phyloP scores from a whole-genome alignment of 2,888 invertebrate species.

The Melanotus villosus region DNA sequence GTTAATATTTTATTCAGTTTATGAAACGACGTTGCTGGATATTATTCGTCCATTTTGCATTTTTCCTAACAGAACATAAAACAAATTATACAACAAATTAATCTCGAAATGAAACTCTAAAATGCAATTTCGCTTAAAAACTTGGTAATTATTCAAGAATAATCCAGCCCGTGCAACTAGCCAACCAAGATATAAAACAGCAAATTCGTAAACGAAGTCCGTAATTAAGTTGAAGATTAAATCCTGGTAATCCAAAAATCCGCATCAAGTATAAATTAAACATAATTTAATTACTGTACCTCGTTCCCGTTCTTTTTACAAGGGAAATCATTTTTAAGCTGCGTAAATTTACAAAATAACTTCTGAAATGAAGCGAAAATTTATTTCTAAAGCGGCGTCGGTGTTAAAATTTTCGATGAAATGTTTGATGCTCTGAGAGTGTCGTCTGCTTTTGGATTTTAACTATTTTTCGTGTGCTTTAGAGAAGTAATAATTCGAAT shows the following conservation, averaged over 20 bases:
- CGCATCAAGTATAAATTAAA: constrained; percentile 63
- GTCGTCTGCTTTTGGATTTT: too few species aligned
- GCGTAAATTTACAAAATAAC: constrained; percentile 20
- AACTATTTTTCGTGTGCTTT: too few species aligned
- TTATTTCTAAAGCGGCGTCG: not conserved
- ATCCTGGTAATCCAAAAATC: constrained; percentile 64
- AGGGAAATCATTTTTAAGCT: constrained; percentile 27
- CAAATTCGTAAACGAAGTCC: constrained; percentile 62
- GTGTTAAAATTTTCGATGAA: not conserved
- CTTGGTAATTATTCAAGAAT: constrained; percentile 62
- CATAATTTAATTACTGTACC: constrained; percentile 59
- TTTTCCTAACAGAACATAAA: not conserved
- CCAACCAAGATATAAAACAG: constrained; percentile 57
- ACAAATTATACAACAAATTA: constrained; percentile 12
- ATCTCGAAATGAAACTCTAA: constrained; percentile 6
- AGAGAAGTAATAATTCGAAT: too few species aligned
- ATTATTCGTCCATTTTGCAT: too few species aligned
- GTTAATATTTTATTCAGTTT: not conserved
- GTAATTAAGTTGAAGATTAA: constrained; percentile 64
- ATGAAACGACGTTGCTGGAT: too few species aligned
- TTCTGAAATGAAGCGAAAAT: constrained; percentile 6
- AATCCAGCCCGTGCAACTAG: constrained; percentile 61
- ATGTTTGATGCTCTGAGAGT: too few species aligned
- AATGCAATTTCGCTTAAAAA: constrained; percentile 45
- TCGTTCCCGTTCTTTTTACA: constrained; percentile 20